These are phyloP conservation scores for Oscheius myriophilus DNA, from an alignment of 2,888 invertebrate species.

Conservation along the genomic window DNA sequence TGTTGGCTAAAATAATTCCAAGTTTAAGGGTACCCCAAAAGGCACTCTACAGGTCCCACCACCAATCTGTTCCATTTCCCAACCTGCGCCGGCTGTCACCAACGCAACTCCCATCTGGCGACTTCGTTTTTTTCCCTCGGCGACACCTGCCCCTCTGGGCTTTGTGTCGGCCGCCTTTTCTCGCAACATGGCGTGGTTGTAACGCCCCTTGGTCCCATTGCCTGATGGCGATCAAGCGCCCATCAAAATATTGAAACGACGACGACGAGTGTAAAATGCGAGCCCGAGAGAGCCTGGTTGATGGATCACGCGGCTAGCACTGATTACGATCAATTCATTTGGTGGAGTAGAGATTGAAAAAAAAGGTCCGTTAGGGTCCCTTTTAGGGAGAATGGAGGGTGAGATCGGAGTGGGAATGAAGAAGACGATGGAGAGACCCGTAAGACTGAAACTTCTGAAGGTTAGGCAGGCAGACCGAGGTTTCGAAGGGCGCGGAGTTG, in stretches of 20 bases:
- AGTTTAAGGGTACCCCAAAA: too few relatives aligned
- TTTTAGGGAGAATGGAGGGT: neutral
- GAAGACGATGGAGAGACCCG: neutral
- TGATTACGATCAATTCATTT: too few relatives aligned
- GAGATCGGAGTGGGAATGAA: neutral
- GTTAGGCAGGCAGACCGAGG: conserved; percentile 17
- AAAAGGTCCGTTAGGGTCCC: too few relatives aligned
- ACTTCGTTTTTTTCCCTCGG: too few relatives aligned
- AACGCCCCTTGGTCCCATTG: neutral
- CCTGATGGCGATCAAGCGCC: neutral
- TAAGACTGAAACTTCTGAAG: neutral
- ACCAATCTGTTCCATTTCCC: too few relatives aligned
- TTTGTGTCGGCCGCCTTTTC: neutral
- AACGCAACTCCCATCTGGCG: too few relatives aligned
- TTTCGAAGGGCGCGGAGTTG: conserved; percentile 9
- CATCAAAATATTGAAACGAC: conserved; percentile 28
- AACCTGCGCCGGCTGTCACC: too few relatives aligned
- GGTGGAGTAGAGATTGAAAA: too few relatives aligned
- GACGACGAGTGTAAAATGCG: conserved; percentile 1
- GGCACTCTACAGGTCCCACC: too few relatives aligned
- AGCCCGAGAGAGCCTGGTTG: conserved; percentile 12
- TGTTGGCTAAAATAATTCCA: too few relatives aligned
- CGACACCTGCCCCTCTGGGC: too few relatives aligned
- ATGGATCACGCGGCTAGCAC: neutral
- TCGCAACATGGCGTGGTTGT: conserved; percentile 6